Evolutionary conservation across 2,797 vertebrate species (phyloP).

Genomic region (Pseudochromis fuscus): DNA sequence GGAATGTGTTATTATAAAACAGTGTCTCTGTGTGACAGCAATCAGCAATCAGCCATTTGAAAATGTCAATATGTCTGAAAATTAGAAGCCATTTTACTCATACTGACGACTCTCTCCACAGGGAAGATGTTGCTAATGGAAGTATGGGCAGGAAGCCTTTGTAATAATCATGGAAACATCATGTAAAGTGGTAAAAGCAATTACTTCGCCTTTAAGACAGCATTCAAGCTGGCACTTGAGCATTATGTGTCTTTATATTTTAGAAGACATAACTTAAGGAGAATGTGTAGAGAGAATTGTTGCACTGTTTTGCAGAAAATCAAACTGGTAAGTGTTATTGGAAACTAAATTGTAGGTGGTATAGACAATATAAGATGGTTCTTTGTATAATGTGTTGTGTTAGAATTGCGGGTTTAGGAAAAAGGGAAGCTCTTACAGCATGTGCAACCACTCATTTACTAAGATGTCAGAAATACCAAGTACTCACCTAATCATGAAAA

Average conservation of each 20-base stretch:
- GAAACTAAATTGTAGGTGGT: conserved; percentile 4
- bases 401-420: background rate
- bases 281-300: background rate
- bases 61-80: conserved; percentile 69
- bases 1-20: conserved; percentile 57
- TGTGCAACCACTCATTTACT: background rate
- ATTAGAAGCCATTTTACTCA: conserved; percentile 67
- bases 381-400: background rate
- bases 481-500: background rate
- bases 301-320: background rate
- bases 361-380: background rate
- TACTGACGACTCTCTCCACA: conserved; percentile 61
- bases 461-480: background rate
- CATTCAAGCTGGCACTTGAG: conserved; percentile 12
- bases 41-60: conserved; percentile 70
- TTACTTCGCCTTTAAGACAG: conserved; percentile 30
- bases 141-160: conserved; percentile 62
- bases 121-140: conserved; percentile 69
- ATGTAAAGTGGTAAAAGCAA: conserved; percentile 40
- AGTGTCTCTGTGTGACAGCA: conserved; percentile 70
- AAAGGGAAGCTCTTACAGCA: background rate
- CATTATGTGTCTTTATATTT: conserved; percentile 2
- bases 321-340: background rate
- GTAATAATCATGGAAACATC: conserved; percentile 53
- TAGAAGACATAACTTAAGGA: background rate